These are phyloP conservation scores for Danio kyathit DNA, from an alignment of 2,797 vertebrate species.

Conservation along the genomic window DNA sequence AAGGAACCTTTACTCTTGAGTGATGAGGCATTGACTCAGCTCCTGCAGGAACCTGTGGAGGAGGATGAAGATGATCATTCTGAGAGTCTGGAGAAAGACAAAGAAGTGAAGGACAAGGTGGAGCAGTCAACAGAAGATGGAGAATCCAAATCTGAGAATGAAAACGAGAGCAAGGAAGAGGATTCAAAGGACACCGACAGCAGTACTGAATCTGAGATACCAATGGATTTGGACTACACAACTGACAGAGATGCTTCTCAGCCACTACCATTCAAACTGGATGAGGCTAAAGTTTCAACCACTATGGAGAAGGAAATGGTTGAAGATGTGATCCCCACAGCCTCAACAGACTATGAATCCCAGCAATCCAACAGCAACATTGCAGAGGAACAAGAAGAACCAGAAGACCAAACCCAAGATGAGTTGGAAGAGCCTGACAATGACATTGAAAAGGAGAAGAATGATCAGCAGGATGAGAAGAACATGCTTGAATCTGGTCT, in stretches of 20 bases:
- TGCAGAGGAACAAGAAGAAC: constrained; percentile 26
- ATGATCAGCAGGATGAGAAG: constrained; percentile 54
- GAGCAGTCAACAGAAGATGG: constrained; percentile 18
- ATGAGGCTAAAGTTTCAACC: constrained; percentile 45
- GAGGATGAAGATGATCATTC: constrained; percentile 27
- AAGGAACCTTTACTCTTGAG: constrained; percentile 73
- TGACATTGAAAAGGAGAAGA: constrained; percentile 20
- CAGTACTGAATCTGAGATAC: constrained; percentile 75
- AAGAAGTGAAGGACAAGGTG: constrained; percentile 38
- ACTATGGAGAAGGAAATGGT: constrained; percentile 12
- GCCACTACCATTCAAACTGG: constrained; percentile 47
- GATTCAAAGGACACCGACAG: constrained; percentile 68
- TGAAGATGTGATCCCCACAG: constrained; percentile 53
- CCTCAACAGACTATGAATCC: constrained; percentile 61
- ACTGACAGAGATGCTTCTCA: constrained; percentile 66
- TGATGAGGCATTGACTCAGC: constrained; percentile 72
- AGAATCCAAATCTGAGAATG: constrained; percentile 38
- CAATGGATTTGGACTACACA: constrained; percentile 71
- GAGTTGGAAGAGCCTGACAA: constrained; percentile 11
- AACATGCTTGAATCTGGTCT: constrained; percentile 35
- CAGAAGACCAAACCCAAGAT: constrained; percentile 15
- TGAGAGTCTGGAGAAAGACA: constrained; percentile 33
- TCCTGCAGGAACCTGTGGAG: constrained; percentile 63
- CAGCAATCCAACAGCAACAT: constrained; percentile 55
- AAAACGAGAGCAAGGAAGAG: constrained; percentile 39